phyloP scores from a whole-genome alignment of 1,140 invertebrate genomes.

The Euura saliciscinereae region DNA sequence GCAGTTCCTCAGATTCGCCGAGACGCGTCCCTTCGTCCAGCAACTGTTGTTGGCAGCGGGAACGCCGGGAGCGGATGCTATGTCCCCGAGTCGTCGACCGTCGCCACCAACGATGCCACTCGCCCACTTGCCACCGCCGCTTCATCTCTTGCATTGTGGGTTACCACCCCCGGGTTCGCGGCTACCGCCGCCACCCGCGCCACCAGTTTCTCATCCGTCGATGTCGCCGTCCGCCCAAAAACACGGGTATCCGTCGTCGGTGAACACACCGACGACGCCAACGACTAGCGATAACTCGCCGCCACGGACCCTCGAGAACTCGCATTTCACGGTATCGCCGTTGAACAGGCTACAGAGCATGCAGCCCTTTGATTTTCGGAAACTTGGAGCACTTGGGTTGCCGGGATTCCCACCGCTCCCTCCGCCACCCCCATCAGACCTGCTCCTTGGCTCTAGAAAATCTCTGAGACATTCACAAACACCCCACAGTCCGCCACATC shows the following conservation, averaged over 20 bases:
- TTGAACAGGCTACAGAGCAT: constrained; percentile 90
- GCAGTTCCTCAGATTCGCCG: constrained; percentile 85
- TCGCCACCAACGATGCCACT: constrained; percentile 67
- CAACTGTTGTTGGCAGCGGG: constrained; percentile 76
- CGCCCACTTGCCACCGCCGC: constrained; percentile 62
- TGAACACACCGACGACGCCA: constrained; percentile 41
- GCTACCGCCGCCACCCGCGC: constrained; percentile 56
- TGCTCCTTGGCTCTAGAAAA: constrained; percentile 35
- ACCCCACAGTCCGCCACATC: constrained; percentile 48
- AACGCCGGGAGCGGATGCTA: constrained; percentile 63
- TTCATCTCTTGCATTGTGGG: constrained; percentile 61
- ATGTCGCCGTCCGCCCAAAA: constrained; percentile 59
- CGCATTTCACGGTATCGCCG: constrained; percentile 72
- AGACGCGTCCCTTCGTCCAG: constrained; percentile 82
- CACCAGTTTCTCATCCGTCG: constrained; percentile 51
- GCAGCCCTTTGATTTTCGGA: constrained; percentile 93
- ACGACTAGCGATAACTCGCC: constrained; percentile 44
- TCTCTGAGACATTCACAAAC: constrained; percentile 46
- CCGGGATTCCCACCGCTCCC: constrained; percentile 69
- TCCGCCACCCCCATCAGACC: constrained; percentile 57
- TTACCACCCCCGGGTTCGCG: constrained; percentile 53
- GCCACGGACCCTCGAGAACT: constrained; percentile 55
- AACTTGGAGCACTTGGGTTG: constrained; percentile 69
- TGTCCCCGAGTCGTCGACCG: constrained; percentile 71
- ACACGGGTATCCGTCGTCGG: constrained; percentile 39